Evolutionary conservation across 1,140 invertebrate species (phyloP), one percentile per base, ranked within the genome.

Genomic region (Probaryconus sp.): DNA sequence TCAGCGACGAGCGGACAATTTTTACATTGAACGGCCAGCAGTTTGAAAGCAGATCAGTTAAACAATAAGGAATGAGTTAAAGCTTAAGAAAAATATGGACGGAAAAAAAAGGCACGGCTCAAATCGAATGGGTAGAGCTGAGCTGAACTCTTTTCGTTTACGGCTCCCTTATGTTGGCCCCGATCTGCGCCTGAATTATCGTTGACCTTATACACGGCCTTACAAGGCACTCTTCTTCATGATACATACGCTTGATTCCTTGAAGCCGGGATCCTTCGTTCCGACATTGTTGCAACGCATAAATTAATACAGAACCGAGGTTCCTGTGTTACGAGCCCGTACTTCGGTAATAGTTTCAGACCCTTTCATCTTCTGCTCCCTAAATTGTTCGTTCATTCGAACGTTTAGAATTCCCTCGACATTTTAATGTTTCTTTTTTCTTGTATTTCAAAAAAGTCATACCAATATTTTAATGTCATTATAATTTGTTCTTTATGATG

Each of bases 201-300:
- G 83, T 83, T 85, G 84, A 85, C 82, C 83, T 82, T 81, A 81
- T 82, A 85, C 81, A 81, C 77, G 80, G 75, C 72, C 81, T 80
- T 83, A 85, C 82, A 84, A 81, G 79, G 73, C 74, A 55, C 69
- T 65, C 64, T 73, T 69, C 58, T 73, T 63, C 72, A 58, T 48
- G 42, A 33, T 63, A 69, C 77, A 73, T 56, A 64, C 70, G 14
- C 55, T 60, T 69, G 53, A 68, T 77, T 61, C 35, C 64, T 42
- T 53, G 56, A 71, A 71, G 47, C 47, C 67, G 24, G 58, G 61
- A 38, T 68, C 28, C 71, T 71, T 72, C 77, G 81, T 82, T 82
- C 79, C 78, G 55, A 80, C 82, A 83, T 79, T 83, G 83, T 84
- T 85, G 81, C 83, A 81, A 71, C 78, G 82, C 79, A 85, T 84